phyloP scores from a whole-genome alignment of 2,113 vertebrate species.

The Pleuronectes platessa region DNA sequence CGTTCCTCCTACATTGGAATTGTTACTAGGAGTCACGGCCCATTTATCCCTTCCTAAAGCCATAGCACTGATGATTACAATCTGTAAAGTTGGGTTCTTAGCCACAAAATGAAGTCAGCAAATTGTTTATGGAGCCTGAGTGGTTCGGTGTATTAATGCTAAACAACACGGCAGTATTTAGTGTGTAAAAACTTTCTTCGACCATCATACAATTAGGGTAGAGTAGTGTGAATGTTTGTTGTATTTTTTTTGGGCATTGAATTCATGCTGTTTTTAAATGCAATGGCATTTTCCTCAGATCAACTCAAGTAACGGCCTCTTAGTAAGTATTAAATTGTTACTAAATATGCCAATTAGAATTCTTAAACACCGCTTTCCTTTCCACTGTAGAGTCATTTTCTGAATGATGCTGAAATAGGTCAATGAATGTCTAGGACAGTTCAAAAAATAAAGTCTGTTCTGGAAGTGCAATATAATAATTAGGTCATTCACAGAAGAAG shows the following conservation, averaged over 20 bases:
- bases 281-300: constrained; percentile 33
- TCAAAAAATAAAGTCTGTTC: constrained; percentile 16
- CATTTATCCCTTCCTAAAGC: constrained; percentile 51
- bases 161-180: constrained; percentile 83
- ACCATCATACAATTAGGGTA: constrained; percentile 47
- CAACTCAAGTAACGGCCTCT: constrained; percentile 46
- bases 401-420: constrained; percentile 41
- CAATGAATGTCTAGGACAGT: constrained; percentile 46
- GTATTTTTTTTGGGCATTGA: constrained; percentile 42
- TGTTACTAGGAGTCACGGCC: constrained; percentile 33
- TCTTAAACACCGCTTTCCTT: constrained; percentile 24
- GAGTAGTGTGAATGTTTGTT: constrained; percentile 45
- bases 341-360: constrained; percentile 27
- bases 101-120: constrained; percentile 45
- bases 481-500: constrained; percentile 40
- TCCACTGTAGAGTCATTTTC: constrained; percentile 38
- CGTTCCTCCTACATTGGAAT: constrained; percentile 38
- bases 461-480: constrained; percentile 70
- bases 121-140: constrained; percentile 45
- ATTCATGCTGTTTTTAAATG: constrained; percentile 43
- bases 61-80: constrained; percentile 76
- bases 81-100: constrained; percentile 57
- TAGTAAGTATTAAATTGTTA: constrained; percentile 70
- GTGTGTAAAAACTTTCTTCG: constrained; percentile 59
- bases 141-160: constrained; percentile 74